These are phyloP conservation scores for Accipiter virgatus DNA, from an alignment of 2,113 vertebrate genomes.

Conservation along the genomic window DNA sequence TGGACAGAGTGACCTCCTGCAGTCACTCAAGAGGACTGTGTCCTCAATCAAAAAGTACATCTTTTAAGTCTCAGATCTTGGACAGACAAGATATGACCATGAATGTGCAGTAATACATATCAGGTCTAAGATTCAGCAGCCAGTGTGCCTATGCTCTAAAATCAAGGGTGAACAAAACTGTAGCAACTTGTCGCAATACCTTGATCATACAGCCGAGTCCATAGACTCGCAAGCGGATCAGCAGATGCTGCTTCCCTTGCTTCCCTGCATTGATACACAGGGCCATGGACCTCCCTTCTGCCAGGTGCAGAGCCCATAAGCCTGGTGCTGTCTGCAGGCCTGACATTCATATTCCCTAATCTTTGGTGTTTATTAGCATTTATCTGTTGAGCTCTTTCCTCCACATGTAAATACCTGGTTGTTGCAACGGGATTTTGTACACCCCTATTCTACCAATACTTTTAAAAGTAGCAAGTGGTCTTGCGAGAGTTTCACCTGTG, in stretches of 20 bases:
- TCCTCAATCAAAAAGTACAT: background rate
- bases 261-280: background rate
- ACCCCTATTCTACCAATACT: constrained; percentile 45
- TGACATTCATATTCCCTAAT: background rate
- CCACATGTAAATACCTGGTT: background rate
- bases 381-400: background rate
- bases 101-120: background rate
- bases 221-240: accelerated
- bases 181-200: background rate
- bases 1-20: background rate
- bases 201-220: background rate
- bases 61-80: background rate
- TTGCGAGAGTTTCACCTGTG: constrained; percentile 22
- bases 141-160: background rate
- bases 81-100: background rate
- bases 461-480: background rate
- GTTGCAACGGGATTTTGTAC: background rate
- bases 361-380: background rate
- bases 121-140: background rate
- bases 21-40: background rate
- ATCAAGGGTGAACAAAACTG: background rate
- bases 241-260: background rate
- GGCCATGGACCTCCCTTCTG: background rate
- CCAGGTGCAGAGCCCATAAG: background rate
- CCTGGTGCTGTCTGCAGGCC: background rate